These are phyloP conservation scores for Oxygymnocypris stewartii DNA, from an alignment of 2,113 vertebrate species.

Conservation along the genomic window DNA sequence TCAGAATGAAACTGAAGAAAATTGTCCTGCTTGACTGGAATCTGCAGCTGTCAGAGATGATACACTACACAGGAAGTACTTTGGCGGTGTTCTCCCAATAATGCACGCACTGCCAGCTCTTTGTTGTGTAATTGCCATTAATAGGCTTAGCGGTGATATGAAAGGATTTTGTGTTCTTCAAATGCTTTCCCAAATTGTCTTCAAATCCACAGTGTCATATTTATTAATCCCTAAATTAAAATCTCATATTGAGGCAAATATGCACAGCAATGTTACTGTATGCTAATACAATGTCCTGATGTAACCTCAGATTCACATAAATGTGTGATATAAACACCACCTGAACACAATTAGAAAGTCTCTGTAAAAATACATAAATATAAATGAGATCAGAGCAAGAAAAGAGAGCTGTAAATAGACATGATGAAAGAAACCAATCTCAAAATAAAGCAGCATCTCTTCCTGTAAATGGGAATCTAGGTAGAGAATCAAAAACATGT, in stretches of 20 bases:
- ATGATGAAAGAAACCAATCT: constrained; percentile 20
- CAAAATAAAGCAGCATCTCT: background rate
- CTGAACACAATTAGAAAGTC: constrained; percentile 25
- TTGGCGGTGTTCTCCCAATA: constrained; percentile 47
- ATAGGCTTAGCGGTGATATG: constrained; percentile 48
- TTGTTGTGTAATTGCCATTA: constrained; percentile 50
- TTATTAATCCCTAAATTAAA: constrained; percentile 23
- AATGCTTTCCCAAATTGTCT: constrained; percentile 47
- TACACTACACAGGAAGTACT: constrained; percentile 18
- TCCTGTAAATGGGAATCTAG: background rate
- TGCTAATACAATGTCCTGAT: constrained; percentile 6
- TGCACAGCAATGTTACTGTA: background rate
- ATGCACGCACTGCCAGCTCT: constrained; percentile 36
- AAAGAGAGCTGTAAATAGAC: background rate
- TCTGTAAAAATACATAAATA: constrained; percentile 7
- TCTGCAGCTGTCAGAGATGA: constrained; percentile 15
- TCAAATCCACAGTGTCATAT: constrained; percentile 22
- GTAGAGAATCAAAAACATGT: background rate
- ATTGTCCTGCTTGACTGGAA: constrained; percentile 42
- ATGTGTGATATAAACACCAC: background rate
- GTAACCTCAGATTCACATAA: constrained; percentile 11
- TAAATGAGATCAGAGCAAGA: constrained; percentile 2
- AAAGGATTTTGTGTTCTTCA: constrained; percentile 42
- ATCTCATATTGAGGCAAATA: constrained; percentile 13
- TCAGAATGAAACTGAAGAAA: constrained; percentile 46